Evolutionary conservation across 2,113 vertebrate genomes (phyloP), one percentile per base, ranked within the genome.

Genomic region (Spilogale gracilis): DNA sequence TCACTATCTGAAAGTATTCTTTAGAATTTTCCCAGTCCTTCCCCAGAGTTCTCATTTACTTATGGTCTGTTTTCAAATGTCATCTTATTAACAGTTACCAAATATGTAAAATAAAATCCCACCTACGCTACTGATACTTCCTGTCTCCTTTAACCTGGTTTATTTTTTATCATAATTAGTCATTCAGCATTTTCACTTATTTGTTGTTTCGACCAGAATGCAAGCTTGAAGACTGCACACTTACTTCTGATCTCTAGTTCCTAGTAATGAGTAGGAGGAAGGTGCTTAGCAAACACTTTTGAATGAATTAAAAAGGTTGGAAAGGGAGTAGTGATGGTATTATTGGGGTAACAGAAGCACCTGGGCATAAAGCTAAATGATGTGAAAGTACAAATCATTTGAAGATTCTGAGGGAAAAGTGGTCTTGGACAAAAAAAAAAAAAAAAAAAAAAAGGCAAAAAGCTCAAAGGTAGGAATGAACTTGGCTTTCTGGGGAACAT

Each of bases 41-140:
- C n/a, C 84, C 60, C 48, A 83, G n/a, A 43, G 32, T 13, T 95
- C 65, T 86, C 81, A 60, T 58, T 94, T 80, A 67, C 50, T 52
- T 58, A 82, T 27, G 20, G 91, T 74, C 52, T 86, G 74, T 85
- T 95, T 91, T 73, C 76, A 95, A 83, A 82, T 61, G 48, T 54
- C 73, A 89, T 32, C n/a, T 65, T 87, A 61, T 74, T 88, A 95
- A 89, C 84, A 76, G 63, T 50, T 54, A 87, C 61, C 32, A 58
- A 82, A 80, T 92, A 67, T 14, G 2, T 38, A 85, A 91, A 94
- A 81, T 74, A 60, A 71, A 94, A 80, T 54, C 10, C 48, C 54
- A 52, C 21, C 73, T 73, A 73, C 25, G 14, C 45, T 48, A 25
- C 54, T n/a, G 30, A 43, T 45, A 80, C 16, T 60, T 83, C 23